phyloP scores from a whole-genome alignment of 2,113 vertebrate genomes.

The Pogona vitticeps region DNA sequence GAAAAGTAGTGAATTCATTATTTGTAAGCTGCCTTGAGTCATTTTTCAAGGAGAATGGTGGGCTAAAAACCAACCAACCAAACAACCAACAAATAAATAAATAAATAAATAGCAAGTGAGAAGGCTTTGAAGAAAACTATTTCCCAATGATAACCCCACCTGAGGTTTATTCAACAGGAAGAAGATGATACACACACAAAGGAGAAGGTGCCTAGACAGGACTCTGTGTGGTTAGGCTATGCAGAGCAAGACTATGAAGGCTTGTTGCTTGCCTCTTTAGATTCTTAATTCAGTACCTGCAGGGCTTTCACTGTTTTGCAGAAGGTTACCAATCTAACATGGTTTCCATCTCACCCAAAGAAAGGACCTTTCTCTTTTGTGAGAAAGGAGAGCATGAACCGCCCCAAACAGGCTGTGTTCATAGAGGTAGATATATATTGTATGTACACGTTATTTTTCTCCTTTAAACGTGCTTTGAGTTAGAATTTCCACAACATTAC shows the following conservation, averaged over 20 bases:
- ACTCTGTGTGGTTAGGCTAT: too few species aligned
- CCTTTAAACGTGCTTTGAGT: conserved; percentile 51
- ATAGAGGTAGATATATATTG: conserved; percentile 44
- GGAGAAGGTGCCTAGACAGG: neutral
- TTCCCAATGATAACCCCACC: too few species aligned
- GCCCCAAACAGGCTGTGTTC: conserved; percentile 31
- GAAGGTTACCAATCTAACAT: conserved; percentile 17
- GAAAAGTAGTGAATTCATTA: too few species aligned
- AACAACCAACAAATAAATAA: too few species aligned
- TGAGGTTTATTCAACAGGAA: too few species aligned
- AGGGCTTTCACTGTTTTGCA: neutral
- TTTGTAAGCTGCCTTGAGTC: too few species aligned
- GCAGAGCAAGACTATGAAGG: neutral
- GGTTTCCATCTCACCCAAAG: conserved; percentile 28
- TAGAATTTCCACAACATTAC: conserved; percentile 54
- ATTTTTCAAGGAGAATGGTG: too few species aligned
- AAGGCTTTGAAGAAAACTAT: too few species aligned
- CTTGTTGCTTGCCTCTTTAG: neutral
- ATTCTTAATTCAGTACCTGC: neutral
- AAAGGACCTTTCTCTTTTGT: too few species aligned
- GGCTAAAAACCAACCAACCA: too few species aligned
- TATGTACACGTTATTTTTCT: conserved; percentile 50
- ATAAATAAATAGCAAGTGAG: too few species aligned
- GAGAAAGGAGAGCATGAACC: conserved; percentile 22
- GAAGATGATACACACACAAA: neutral